A percentile compares a stretch with the other conserved stretches of the same genome.
Conservation (phyloP, 2,888 invertebrate species). For the Pachydiplax longipennis region DNA sequence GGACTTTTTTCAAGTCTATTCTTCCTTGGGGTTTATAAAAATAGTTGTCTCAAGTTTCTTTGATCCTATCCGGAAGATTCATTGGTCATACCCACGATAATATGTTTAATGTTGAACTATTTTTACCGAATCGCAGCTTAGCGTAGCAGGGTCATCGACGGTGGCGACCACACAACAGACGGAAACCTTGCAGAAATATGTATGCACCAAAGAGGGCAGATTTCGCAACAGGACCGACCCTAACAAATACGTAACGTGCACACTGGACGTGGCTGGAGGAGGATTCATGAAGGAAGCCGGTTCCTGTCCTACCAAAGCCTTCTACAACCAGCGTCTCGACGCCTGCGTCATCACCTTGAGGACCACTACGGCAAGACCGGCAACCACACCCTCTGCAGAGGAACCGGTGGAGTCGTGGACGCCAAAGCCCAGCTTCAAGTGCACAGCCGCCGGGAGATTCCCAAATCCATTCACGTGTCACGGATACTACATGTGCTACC, state of each 20-base stretch:
- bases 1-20: too few species aligned
- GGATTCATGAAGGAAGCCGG: neutral
- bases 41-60: neutral
- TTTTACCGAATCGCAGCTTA: too few species aligned
- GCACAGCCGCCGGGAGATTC: neutral
- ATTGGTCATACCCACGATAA: too few species aligned
- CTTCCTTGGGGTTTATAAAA: too few species aligned
- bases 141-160: neutral
- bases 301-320: neutral
- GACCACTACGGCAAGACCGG: neutral
- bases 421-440: neutral
- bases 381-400: neutral
- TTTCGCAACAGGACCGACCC: neutral
- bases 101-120: too few species aligned
- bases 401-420: neutral
- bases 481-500: constrained; percentile 2
- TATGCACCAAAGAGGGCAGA: neutral
- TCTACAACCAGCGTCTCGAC: neutral
- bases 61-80: neutral
- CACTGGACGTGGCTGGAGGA: neutral
- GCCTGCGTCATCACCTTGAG: neutral
- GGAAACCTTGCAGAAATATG: neutral
- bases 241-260: neutral
- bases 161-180: neutral
- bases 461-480: neutral